Percentiles rank a stretch among this genome's conserved stretches.
Conservation (phyloP, 2,113 vertebrate species). For the Miniopterus natalensis region DNA sequence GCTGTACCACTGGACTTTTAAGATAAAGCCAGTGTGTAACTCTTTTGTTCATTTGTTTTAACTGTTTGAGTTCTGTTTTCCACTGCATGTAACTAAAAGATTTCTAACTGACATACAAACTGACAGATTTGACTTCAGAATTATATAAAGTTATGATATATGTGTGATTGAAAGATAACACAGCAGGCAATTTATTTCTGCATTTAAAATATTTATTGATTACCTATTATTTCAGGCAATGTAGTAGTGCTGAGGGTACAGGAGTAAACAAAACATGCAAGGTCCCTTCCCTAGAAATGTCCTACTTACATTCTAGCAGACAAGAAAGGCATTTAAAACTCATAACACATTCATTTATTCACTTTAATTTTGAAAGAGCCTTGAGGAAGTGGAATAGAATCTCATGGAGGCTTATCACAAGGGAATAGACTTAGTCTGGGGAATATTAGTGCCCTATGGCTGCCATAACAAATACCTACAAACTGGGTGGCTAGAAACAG, state of each 20-base stretch:
- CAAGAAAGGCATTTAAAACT: background rate
- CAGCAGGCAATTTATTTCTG: background rate
- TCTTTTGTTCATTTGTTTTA: slow-evolving; percentile 18
- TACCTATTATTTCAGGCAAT: slow-evolving; percentile 9
- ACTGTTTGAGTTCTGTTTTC: slow-evolving; percentile 10
- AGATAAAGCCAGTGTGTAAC: background rate
- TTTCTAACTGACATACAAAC: slow-evolving; percentile 29
- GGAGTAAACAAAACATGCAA: background rate
- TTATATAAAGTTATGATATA: background rate
- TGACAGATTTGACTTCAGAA: background rate
- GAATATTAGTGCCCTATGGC: background rate
- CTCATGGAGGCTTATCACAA: background rate
- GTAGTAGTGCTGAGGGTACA: background rate
- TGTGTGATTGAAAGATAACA: slow-evolving; percentile 12
- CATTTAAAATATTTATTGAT: background rate
- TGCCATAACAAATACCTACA: background rate
- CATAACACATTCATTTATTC: background rate
- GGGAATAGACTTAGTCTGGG: background rate
- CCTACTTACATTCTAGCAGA: background rate
- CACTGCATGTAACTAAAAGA: slow-evolving; percentile 10
- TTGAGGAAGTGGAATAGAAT: background rate
- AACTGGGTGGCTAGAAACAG: background rate
- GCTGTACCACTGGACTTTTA: background rate
- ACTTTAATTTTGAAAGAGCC: slow-evolving; percentile 42
- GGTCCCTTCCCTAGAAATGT: background rate